Conservation (phyloP, 2,797 vertebrate genomes). For the Gobionotothen gibberifrons region DNA sequence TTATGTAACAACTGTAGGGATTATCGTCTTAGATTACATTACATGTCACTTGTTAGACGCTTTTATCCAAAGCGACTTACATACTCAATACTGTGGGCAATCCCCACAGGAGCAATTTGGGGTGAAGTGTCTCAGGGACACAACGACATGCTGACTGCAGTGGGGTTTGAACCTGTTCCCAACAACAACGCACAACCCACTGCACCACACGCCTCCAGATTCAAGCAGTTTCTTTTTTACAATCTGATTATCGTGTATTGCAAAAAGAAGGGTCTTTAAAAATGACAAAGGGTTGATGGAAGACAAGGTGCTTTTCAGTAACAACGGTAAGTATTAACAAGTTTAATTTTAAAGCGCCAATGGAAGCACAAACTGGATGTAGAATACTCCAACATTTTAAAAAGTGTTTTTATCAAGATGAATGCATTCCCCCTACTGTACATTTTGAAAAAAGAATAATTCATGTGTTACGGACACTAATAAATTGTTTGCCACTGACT, state of each 20-base stretch:
- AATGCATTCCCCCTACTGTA: background rate
- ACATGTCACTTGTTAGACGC: no score
- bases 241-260: background rate
- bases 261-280: background rate
- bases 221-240: background rate
- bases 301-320: background rate
- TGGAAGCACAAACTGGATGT: background rate
- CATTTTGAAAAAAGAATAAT: background rate
- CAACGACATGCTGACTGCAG: no score
- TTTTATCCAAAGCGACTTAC: no score
- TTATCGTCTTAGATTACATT: constrained; percentile 5
- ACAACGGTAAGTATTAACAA: no score
- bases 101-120: no score
- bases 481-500: background rate
- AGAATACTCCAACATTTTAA: background rate
- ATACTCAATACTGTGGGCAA: no score
- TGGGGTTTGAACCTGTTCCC: no score
- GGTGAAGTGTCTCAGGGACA: no score
- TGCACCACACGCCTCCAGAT: background rate
- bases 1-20: constrained; percentile 36
- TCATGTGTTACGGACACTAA: constrained; percentile 5
- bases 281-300: no score
- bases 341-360: background rate
- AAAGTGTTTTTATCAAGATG: background rate
- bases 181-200: no score